phyloP scores from a whole-genome alignment of 2,797 vertebrate species.

The Chanos chanos region DNA sequence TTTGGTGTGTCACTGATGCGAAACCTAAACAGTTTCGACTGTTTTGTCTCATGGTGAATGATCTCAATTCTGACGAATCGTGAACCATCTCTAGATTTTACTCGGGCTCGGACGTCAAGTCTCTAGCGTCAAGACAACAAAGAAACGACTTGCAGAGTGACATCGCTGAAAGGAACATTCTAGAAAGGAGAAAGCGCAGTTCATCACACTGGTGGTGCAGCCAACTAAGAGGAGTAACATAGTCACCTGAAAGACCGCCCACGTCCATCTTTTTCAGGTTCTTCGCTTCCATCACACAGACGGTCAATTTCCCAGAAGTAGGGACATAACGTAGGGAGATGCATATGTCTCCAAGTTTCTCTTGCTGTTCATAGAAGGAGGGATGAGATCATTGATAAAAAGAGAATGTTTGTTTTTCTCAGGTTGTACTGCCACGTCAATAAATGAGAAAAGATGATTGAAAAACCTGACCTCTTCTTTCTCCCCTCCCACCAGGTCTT shows the following conservation, averaged over 20 bases:
- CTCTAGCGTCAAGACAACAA: too few species aligned
- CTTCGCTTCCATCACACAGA: conserved; percentile 88
- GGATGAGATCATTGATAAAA: not conserved
- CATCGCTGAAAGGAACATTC: too few species aligned
- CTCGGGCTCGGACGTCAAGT: too few species aligned
- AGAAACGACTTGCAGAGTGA: too few species aligned
- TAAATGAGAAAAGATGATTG: not conserved
- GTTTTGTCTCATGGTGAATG: too few species aligned
- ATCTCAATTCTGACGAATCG: too few species aligned
- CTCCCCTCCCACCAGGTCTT: conserved; percentile 76
- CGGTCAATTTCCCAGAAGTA: conserved; percentile 83
- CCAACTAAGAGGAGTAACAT: not conserved
- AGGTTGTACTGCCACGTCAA: not conserved
- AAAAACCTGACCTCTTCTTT: conserved; percentile 74
- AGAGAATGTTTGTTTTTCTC: too few species aligned
- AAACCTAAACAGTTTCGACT: too few species aligned
- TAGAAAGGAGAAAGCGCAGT: too few species aligned
- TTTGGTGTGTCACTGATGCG: too few species aligned
- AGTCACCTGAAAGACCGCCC: conserved; percentile 82
- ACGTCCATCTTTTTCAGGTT: conserved; percentile 93
- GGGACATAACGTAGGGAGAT: conserved; percentile 90
- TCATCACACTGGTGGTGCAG: too few species aligned
- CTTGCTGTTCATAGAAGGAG: conserved; percentile 65
- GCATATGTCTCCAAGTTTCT: conserved; percentile 86
- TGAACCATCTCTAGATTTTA: too few species aligned